phyloP scores from a whole-genome alignment of 1,140 invertebrate genomes.

The Potamilus streckersoni region DNA sequence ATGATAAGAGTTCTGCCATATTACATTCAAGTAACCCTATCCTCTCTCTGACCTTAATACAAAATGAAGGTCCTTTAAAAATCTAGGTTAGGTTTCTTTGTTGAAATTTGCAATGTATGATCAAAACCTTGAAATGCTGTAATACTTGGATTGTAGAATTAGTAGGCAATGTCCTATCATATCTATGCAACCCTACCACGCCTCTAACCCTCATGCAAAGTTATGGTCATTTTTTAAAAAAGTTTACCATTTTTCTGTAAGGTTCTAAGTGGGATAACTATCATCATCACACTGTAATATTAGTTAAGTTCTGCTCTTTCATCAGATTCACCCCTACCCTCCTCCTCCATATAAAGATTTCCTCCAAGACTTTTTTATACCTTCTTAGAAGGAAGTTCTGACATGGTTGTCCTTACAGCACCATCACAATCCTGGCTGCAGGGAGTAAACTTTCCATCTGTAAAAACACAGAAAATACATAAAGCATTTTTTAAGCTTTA shows the following conservation, averaged over 20 bases:
- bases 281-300: neutral
- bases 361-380: conserved; percentile 17
- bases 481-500: neutral
- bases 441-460: conserved; percentile 48
- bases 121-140: too few species aligned
- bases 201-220: too few species aligned
- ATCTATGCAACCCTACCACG: too few species aligned
- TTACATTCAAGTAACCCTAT: too few species aligned
- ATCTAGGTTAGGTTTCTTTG: too few species aligned
- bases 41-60: too few species aligned
- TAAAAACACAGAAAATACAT: neutral
- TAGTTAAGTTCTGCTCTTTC: neutral
- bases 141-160: too few species aligned
- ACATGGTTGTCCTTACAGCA: conserved; percentile 35
- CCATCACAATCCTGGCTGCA: conserved; percentile 30
- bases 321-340: too few species aligned
- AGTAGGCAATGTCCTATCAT: too few species aligned
- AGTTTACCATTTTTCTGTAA: neutral
- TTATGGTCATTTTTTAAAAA: neutral
- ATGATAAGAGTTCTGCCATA: too few species aligned
- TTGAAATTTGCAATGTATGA: too few species aligned
- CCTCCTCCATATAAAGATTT: neutral
- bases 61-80: too few species aligned
- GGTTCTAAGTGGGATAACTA: neutral
- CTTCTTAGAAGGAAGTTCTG: conserved; percentile 49